Evolutionary conservation across 2,888 invertebrate genomes (phyloP).

Genomic region (Therioaphis trifolii): DNA sequence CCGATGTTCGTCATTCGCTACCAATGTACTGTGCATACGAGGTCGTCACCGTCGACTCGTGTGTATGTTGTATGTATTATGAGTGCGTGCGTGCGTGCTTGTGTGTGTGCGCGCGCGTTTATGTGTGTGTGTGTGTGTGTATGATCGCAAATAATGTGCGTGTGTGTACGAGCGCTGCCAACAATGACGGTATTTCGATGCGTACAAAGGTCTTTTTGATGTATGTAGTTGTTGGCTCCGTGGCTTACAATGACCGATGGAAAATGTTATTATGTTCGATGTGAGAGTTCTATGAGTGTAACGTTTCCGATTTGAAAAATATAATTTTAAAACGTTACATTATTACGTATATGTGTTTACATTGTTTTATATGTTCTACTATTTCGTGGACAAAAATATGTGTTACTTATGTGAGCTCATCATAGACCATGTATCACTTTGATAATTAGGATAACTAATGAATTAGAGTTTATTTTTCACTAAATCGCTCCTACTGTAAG

Average conservation of each 20-base stretch:
- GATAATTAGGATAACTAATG: too few species aligned
- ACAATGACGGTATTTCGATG: slow-evolving; percentile 44
- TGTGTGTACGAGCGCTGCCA: slow-evolving; percentile 33
- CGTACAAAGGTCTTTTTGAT: slow-evolving; percentile 25
- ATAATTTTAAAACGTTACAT: too few species aligned
- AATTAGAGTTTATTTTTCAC: too few species aligned
- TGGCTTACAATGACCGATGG: background rate
- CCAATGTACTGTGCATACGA: slow-evolving; percentile 64
- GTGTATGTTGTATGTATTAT: background rate
- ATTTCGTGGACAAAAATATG: too few species aligned
- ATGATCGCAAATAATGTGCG: background rate
- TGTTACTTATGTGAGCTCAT: too few species aligned
- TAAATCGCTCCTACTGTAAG: too few species aligned
- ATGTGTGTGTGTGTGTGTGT: slow-evolving; percentile 38
- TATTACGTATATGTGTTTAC: too few species aligned
- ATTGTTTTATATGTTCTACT: too few species aligned
- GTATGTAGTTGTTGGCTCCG: background rate
- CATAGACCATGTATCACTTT: too few species aligned
- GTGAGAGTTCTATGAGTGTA: too few species aligned
- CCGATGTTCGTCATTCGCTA: slow-evolving; percentile 63
- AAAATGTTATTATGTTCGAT: background rate
- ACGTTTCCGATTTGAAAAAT: too few species aligned
- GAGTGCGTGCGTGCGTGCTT: background rate
- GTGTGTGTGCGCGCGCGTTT: slow-evolving; percentile 63
- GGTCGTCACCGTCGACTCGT: slow-evolving; percentile 65